phyloP scores from a whole-genome alignment of 2,797 vertebrate species.

The Gallinago stenura region DNA sequence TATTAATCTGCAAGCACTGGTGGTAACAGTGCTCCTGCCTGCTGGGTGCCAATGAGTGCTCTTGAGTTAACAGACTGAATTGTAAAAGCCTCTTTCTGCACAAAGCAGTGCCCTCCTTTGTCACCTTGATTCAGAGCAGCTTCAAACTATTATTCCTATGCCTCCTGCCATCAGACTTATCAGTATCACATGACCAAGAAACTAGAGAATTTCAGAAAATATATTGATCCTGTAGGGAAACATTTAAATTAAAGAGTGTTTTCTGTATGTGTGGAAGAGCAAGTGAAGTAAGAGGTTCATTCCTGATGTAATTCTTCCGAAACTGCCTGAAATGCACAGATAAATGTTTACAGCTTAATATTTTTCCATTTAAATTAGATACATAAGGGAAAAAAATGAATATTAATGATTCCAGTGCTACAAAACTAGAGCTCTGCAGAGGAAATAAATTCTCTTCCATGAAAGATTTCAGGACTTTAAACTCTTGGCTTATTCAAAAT shows the following conservation, averaged over 20 bases:
- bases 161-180: background rate
- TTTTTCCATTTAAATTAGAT: constrained; percentile 9
- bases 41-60: background rate
- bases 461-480: background rate
- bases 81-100: background rate
- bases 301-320: background rate
- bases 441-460: background rate
- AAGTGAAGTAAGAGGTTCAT: background rate
- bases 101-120: background rate
- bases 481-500: background rate
- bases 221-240: background rate
- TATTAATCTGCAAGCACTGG: background rate
- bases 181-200: background rate
- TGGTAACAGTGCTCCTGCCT: background rate
- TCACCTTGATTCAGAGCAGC: background rate
- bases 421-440: background rate
- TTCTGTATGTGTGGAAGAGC: background rate
- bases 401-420: background rate
- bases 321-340: background rate
- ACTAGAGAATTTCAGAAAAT: background rate
- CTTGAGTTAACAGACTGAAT: constrained; percentile 19
- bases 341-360: background rate
- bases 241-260: background rate
- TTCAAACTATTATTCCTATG: background rate
- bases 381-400: background rate